phyloP scores from a whole-genome alignment of 2,113 vertebrate species.

The Todiramphus saurophagus region DNA sequence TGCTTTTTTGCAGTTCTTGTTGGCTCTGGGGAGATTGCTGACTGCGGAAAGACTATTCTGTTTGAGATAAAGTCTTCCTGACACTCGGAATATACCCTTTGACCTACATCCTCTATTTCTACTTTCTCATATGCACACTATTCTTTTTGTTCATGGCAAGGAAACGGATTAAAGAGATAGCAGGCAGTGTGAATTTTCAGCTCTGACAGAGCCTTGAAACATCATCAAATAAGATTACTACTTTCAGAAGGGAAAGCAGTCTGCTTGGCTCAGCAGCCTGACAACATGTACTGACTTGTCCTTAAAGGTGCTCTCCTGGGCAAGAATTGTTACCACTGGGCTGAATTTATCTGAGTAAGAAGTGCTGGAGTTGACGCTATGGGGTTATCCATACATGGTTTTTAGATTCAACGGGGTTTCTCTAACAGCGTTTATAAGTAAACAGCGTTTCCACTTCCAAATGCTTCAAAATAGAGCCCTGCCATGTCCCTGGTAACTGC shows the following conservation, averaged over 20 bases:
- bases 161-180: slow-evolving; percentile 34
- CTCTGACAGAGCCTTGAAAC: background rate
- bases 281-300: background rate
- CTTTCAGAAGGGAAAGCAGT: background rate
- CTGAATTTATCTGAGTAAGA: background rate
- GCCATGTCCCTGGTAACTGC: background rate
- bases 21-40: slow-evolving; percentile 4
- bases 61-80: slow-evolving; percentile 47
- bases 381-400: background rate
- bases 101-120: slow-evolving; percentile 34
- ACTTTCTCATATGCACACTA: slow-evolving; percentile 2
- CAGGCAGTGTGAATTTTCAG: background rate
- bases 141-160: slow-evolving; percentile 40
- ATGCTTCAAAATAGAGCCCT: background rate
- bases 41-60: slow-evolving; percentile 11
- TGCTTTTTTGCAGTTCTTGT: background rate
- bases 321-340: background rate
- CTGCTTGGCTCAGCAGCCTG: background rate
- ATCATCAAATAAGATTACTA: slow-evolving; percentile 20
- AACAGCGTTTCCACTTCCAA: background rate
- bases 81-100: slow-evolving; percentile 11
- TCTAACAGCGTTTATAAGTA: background rate
- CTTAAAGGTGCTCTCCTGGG: background rate
- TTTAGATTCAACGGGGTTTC: background rate
- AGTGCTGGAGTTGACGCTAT: background rate